Evolutionary conservation across 2,888 invertebrate species (phyloP), one percentile per base, ranked within the genome.

Genomic region (Dichetophora obliterata): DNA sequence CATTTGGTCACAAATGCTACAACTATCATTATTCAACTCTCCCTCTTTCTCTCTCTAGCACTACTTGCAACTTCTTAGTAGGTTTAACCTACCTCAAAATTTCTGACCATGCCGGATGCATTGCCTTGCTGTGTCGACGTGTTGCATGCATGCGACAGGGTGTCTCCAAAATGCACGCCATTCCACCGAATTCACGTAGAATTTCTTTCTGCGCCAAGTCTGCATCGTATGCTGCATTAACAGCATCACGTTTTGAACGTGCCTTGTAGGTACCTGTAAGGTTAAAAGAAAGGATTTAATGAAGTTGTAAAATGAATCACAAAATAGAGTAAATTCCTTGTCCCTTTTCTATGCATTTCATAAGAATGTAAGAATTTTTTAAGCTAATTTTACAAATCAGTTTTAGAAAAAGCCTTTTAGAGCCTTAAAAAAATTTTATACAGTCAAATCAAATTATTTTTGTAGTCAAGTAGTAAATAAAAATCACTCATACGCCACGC

Each of bases 131-230:
- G 54, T 84, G 87, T 16, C 84, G 84, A 76, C 88, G 86, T 78
- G 86, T 85, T 22, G 89, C 89, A 81, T 90, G 89, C 59, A 88
- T 78, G 65, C 87, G 92, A 86, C 96, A 96, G 34, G 95, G 94
- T 79, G 93, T 92, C 82, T 95, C 94, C 84, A 94, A 94, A 82
- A 96, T 91, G 86, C 96, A 96, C 37, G 95, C 94, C 80, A 93
- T 92, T 52, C 92, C 92, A 24, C 96, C 96, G 83, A 96, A 92
- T 88, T 95, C 95, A 9, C 91, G 91, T 4, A 94, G 91, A 77
- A 96, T 92, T 88, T 93, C 92, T 87, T 95, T 95, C 89, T 95
- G 95, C n/a, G 95, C 94, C 85, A 94, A 92, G 0, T 90, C 90
- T 37, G 93, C 92, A 86, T 95, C 94, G 54, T 92, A 90, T 79